Evolutionary conservation across 2,888 invertebrate genomes (phyloP), one percentile per base, ranked within the genome.

Genomic region (Notodonta ziczac): DNA sequence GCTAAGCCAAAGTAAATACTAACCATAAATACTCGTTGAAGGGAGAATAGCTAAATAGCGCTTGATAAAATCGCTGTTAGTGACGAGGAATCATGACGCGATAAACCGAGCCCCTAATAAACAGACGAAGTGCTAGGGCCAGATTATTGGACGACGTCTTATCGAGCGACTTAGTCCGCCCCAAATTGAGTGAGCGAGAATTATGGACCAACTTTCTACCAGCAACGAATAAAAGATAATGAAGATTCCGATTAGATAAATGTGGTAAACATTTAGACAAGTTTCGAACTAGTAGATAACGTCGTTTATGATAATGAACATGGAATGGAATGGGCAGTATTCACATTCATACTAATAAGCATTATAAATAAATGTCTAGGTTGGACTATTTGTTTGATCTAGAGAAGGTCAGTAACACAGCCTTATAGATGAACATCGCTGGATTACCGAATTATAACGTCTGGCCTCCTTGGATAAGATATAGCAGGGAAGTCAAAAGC

Each of bases 111-210:
- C 81, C 86, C 85, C 86, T 80, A 88, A 90, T 90, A 91, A 90
- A 89, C 88, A 83, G 80, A 81, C 82, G 79, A 84, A 87, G 83
- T 78, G 84, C 85, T 84, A 78, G 77, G 76, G 78, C 80, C 82
- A 86, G 87, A 90, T 91, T 90, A 91, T 90, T 87, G 83, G 85
- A 77, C 82, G 83, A 67, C 79, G 82, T 78, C 89, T 92, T 93
- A 93, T 93, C 91, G 81, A 81, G 77, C 78, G 80, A 84, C 85
- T 87, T 81, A 84, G 86, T 82, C 80, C 77, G 78, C 87, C 89
- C 91, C 86, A 89, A 92, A 92, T 92, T 89, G 88, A 88, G 84
- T 81, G 83, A 87, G 88, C 82, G 82, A 89, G 87, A 93, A 88
- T 90, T 93, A 92, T 93, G 88, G 90, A 78, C 77, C 70, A 93